A percentile compares a stretch with the other conserved stretches of the same genome.
These are phyloP conservation scores for Melanostoma mellinum DNA, from an alignment of 2,888 invertebrate genomes.

Conservation along the genomic window DNA sequence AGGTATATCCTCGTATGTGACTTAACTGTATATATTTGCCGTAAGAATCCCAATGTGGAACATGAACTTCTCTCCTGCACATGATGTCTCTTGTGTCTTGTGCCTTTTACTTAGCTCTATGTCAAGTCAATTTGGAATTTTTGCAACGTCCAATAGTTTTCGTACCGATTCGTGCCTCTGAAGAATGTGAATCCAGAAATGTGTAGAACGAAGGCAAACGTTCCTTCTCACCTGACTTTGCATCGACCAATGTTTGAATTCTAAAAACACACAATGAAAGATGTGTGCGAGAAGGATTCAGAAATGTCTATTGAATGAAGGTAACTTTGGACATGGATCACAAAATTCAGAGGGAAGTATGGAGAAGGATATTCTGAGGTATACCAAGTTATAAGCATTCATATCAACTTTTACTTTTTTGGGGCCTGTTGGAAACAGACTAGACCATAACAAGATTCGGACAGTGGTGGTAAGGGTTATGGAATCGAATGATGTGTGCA, in stretches of 20 bases:
- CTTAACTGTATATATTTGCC: conserved; percentile 7
- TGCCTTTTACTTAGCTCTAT: conserved; percentile 24
- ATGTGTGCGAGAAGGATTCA: conserved; percentile 12
- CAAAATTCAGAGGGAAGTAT: conserved; percentile 9
- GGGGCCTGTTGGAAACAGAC: too few species aligned
- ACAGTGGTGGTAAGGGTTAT: neutral
- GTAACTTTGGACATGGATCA: conserved; percentile 5
- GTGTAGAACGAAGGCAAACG: conserved; percentile 12
- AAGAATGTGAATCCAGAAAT: conserved; percentile 29
- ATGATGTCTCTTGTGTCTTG: conserved; percentile 17
- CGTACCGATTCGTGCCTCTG: conserved; percentile 44
- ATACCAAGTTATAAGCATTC: conserved; percentile 37
- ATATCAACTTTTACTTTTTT: too few species aligned
- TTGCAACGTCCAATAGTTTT: conserved; percentile 56
- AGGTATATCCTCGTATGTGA: neutral
- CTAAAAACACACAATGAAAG: conserved; percentile 28
- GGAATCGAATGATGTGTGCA: conserved; percentile 4
- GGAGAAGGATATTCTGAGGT: conserved; percentile 19
- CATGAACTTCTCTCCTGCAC: conserved; percentile 42
- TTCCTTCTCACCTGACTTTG: conserved; percentile 40
- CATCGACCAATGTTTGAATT: conserved; percentile 35
- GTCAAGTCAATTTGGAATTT: conserved; percentile 60
- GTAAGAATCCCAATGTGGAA: conserved; percentile 34
- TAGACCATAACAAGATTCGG: too few species aligned
- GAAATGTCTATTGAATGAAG: conserved; percentile 2